Conservation (phyloP, 2,888 invertebrate genomes). For the Lagria hirta region DNA sequence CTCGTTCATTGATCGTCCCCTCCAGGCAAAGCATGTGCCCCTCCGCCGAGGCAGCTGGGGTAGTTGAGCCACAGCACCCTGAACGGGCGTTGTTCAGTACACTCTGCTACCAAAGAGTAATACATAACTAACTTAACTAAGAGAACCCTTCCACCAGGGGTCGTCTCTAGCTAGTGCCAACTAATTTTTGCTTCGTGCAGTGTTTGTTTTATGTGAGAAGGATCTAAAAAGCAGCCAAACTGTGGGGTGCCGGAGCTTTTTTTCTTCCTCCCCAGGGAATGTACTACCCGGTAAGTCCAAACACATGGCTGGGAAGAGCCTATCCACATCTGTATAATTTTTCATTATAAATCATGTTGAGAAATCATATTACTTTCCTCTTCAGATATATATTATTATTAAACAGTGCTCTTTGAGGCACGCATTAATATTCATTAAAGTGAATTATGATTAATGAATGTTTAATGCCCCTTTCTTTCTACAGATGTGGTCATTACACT, state of each 20-base stretch:
- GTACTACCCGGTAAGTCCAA: conserved; percentile 88
- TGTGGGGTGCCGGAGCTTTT: conserved; percentile 96
- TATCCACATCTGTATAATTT: conserved; percentile 10
- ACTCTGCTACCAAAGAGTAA: conserved; percentile 2
- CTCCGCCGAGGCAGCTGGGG: conserved; percentile 44
- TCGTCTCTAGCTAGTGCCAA: conserved; percentile 12
- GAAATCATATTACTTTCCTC: too few relatives aligned
- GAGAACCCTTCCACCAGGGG: conserved; percentile 1
- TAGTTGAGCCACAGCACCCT: conserved; percentile 48
- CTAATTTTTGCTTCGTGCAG: conserved; percentile 23
- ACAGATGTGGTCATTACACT: too few relatives aligned
- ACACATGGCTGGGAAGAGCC: conserved; percentile 19
- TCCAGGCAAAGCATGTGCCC: conserved; percentile 38
- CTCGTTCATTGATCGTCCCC: conserved; percentile 52
- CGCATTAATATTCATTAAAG: too few relatives aligned
- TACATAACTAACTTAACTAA: conserved; percentile 9
- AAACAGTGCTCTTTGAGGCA: too few relatives aligned
- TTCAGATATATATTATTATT: too few relatives aligned
- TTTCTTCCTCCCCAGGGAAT: conserved; percentile 96
- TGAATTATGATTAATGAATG: too few relatives aligned
- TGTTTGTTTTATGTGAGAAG: conserved; percentile 55
- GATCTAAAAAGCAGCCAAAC: conserved; percentile 74
- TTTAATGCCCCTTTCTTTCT: too few relatives aligned
- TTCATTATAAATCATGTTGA: neutral
- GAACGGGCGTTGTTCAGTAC: conserved; percentile 49